A percentile compares a stretch with the other conserved stretches of the same genome.
These are phyloP conservation scores for Knipowitschia caucasica DNA, from an alignment of 2,797 vertebrate species.

Conservation along the genomic window DNA sequence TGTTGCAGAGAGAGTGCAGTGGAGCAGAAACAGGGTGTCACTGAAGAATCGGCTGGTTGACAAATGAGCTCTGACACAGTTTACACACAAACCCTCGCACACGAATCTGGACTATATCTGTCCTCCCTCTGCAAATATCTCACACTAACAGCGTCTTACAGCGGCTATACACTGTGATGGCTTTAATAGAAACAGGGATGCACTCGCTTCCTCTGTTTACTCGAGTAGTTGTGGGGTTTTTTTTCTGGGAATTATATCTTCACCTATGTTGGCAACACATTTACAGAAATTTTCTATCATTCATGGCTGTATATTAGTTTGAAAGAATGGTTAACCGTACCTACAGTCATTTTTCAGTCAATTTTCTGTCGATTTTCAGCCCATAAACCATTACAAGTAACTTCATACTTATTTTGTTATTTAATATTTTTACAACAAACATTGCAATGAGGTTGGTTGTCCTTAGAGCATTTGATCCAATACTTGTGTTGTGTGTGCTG, in stretches of 20 bases:
- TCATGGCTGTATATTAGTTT: no score
- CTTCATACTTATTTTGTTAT: no score
- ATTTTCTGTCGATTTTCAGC: no score
- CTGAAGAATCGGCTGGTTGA: conserved; percentile 43
- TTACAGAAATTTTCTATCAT: no score
- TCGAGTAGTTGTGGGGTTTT: background rate
- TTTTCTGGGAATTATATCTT: background rate
- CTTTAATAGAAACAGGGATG: conserved; percentile 1
- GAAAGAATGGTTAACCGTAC: no score
- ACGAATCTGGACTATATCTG: background rate
- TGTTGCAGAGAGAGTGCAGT: conserved; percentile 24
- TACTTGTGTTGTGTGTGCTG: no score
- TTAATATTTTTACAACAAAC: no score
- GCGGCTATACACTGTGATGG: conserved; percentile 7
- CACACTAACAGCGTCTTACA: conserved; percentile 6
- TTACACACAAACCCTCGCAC: conserved; percentile 12
- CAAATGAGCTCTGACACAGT: conserved; percentile 43
- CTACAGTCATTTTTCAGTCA: no score
- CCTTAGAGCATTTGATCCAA: no score
- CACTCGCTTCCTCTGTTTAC: background rate
- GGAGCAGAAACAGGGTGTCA: conserved; percentile 49
- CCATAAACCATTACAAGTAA: no score
- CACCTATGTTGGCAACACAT: background rate
- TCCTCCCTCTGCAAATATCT: conserved; percentile 8
- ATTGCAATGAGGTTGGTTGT: no score